Evolutionary conservation across 2,888 invertebrate species (phyloP), one percentile per base, ranked within the genome.

Genomic region (Eupithecia subfuscata): DNA sequence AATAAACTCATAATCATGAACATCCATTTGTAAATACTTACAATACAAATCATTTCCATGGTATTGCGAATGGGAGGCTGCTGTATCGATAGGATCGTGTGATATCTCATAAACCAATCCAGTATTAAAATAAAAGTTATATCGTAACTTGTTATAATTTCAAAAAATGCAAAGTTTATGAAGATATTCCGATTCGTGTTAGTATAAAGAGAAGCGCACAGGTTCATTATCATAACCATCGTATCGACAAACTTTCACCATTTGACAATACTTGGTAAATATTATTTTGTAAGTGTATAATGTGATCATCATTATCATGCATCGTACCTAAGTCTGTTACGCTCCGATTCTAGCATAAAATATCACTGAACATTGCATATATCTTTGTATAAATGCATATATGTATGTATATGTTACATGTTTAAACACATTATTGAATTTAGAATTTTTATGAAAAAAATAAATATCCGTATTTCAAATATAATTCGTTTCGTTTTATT

Each of bases 401-500:
- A 95, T 95, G 94, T 95, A 95, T 93, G 94, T 95, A 95, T 93
- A 94, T 95, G 95, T 95, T 95, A 95, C 95, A 95, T 95, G 94
- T 95, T 95, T 94, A 94, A 94, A 95, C 95, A 95, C 95, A 95
- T 95, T 94, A 95, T 93, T 95, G 93, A 95, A 93, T 93, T 95
- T 95, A 95, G 95, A 95, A 95, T 95, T 95, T 95, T 95, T 95
- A 95, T 95, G 95, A 95, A 95, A 95, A 93, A 94, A 95, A 95
- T 95, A 95, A 95, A 95, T 94, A 95, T 95, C 95, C 94, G 95
- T 95, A 95, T 95, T 95, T 95, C 95, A 95, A 95, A 95, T 94
- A 94, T 92, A 94, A 84, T 83, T 89, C 83, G 88, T 90, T 92
- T 93, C 76, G 90, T 92, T 92, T 94, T 85, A 89, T 91, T 91